These are phyloP conservation scores for Xenopus borealis DNA, from an alignment of 2,113 vertebrate species.

Conservation along the genomic window DNA sequence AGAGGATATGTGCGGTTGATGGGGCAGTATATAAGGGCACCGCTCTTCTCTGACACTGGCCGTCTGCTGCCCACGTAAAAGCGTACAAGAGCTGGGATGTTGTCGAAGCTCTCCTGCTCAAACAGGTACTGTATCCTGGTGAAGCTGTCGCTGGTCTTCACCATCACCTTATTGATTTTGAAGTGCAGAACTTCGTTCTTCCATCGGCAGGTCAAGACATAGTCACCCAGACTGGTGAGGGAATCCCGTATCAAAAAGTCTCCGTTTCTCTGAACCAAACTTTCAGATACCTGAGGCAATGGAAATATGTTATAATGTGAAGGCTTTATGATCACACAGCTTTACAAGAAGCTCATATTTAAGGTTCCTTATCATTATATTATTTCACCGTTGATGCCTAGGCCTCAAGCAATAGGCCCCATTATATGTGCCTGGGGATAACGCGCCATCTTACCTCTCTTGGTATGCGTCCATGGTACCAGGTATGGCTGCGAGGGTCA, in stretches of 20 bases:
- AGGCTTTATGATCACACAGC: too few species aligned
- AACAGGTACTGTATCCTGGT: conserved; percentile 86
- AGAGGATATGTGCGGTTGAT: conserved; percentile 93
- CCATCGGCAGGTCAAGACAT: conserved; percentile 91
- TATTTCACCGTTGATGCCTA: too few species aligned
- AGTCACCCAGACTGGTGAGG: conserved; percentile 83
- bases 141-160: conserved; percentile 81
- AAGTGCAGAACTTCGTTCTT: conserved; percentile 86
- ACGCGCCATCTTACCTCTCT: conserved; percentile 74
- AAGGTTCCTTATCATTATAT: too few species aligned
- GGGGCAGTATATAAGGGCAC: conserved; percentile 88
- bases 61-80: conserved; percentile 87
- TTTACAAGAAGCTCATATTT: too few species aligned
- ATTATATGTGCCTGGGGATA: neutral
- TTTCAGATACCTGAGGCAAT: conserved; percentile 80
- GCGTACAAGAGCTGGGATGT: conserved; percentile 83
- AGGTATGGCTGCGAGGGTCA: conserved; percentile 92
- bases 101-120: conserved; percentile 89
- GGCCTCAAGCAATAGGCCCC: too few species aligned
- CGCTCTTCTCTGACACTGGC: conserved; percentile 80
- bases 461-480: conserved; percentile 97
- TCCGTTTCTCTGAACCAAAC: conserved; percentile 82
- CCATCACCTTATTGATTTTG: conserved; percentile 92
- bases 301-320: too few species aligned
- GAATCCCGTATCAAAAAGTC: conserved; percentile 95